Evolutionary conservation across 2,888 invertebrate genomes (phyloP).

Genomic region (Allophyes oxyacanthae): DNA sequence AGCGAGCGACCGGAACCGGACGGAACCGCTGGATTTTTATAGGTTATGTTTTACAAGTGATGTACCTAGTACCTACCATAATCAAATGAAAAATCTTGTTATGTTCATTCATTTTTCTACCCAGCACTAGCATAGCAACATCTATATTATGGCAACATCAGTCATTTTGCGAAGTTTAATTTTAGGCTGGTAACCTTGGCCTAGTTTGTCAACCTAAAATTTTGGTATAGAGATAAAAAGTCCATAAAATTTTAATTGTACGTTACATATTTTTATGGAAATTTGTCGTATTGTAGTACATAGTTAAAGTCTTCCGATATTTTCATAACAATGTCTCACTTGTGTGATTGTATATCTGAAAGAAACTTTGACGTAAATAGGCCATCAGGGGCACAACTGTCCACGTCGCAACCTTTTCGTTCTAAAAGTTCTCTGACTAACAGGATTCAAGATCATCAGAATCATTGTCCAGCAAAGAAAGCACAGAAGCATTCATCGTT

Average conservation of each 20-base stretch:
- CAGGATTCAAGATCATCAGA: slow-evolving; percentile 59
- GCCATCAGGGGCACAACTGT: slow-evolving; percentile 62
- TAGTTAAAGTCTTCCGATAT: slow-evolving; percentile 12
- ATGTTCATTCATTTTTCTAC: no score
- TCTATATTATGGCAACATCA: no score
- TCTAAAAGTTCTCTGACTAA: slow-evolving; percentile 61
- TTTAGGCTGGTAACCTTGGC: slow-evolving; percentile 41
- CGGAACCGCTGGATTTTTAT: no score
- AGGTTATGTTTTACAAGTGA: no score
- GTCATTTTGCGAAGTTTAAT: slow-evolving; percentile 2
- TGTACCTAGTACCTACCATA: no score
- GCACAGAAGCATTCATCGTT: slow-evolving; percentile 31
- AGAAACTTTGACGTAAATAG: slow-evolving; percentile 62
- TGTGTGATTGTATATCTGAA: slow-evolving; percentile 62
- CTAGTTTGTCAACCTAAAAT: slow-evolving; percentile 53
- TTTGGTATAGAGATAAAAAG: slow-evolving; percentile 38
- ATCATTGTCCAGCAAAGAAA: slow-evolving; percentile 43
- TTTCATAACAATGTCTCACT: slow-evolving; percentile 63
- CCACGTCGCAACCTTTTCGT: slow-evolving; percentile 67
- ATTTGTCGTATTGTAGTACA: slow-evolving; percentile 33
- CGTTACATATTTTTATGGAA: slow-evolving; percentile 26
- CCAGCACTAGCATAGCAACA: no score
- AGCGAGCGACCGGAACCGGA: no score
- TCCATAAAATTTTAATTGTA: slow-evolving; percentile 28
- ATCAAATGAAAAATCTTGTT: no score